Conservation (phyloP, 2,888 invertebrate species). For the Melinaea menophilus region DNA sequence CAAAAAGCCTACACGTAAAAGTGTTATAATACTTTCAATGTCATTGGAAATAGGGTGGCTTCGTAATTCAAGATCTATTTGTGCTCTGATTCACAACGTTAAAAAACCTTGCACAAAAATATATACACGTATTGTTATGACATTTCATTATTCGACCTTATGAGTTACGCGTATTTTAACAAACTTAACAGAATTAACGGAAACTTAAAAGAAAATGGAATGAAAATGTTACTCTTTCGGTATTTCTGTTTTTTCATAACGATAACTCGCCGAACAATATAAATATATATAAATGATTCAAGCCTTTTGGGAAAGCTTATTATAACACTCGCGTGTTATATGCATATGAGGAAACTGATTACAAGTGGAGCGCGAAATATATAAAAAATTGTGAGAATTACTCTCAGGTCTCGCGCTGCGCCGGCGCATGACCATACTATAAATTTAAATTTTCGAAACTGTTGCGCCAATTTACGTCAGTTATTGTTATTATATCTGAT, state of each 20-base stretch:
- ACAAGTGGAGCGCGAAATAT: constrained; percentile 42
- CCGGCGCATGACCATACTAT: constrained; percentile 36
- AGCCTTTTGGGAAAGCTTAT: constrained; percentile 16
- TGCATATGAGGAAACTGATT: constrained; percentile 41
- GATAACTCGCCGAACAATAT: too few relatives aligned
- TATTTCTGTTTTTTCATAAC: too few relatives aligned
- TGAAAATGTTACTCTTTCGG: too few relatives aligned
- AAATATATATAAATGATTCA: constrained; percentile 11
- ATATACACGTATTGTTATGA: background rate
- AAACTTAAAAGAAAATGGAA: too few relatives aligned
- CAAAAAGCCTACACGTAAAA: constrained; percentile 29
- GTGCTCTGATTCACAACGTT: constrained; percentile 59
- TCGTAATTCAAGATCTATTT: constrained; percentile 38
- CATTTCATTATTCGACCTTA: background rate
- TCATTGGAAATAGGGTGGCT: constrained; percentile 24
- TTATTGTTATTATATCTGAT: constrained; percentile 19
- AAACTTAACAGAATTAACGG: too few relatives aligned
- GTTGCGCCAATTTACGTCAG: constrained; percentile 34
- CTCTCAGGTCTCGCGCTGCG: constrained; percentile 42
- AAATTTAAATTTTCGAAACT: constrained; percentile 48
- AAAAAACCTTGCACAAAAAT: constrained; percentile 41
- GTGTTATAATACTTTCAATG: constrained; percentile 30
- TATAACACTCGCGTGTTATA: constrained; percentile 24
- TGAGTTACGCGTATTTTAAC: too few relatives aligned
- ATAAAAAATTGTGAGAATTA: constrained; percentile 49